phyloP scores from a whole-genome alignment of 2,888 invertebrate genomes.

The Callinectes sapidus region DNA sequence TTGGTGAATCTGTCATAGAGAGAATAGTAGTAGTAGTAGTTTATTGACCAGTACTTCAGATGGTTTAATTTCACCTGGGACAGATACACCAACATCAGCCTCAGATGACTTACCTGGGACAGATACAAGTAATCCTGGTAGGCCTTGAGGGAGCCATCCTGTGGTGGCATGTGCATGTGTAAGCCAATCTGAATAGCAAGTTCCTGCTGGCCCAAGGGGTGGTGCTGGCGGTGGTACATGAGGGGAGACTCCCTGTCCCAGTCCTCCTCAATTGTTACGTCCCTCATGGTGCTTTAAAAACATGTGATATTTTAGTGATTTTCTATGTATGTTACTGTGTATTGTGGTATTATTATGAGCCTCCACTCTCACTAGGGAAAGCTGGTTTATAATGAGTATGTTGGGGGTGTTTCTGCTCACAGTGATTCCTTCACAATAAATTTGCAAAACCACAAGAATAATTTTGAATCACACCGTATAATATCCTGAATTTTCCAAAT shows the following conservation, averaged over 20 bases:
- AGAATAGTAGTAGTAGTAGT: background rate
- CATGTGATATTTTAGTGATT: background rate
- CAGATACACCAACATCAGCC: background rate
- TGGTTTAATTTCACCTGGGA: too few species aligned
- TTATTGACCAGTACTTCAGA: too few species aligned
- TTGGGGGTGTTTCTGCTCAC: too few species aligned
- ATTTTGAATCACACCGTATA: background rate
- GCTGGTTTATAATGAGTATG: too few species aligned
- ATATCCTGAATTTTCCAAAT: background rate
- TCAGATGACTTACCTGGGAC: slow-evolving; percentile 82
- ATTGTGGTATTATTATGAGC: background rate
- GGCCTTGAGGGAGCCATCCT: slow-evolving; percentile 76
- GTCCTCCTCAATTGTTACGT: slow-evolving; percentile 74
- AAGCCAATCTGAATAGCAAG: slow-evolving; percentile 81
- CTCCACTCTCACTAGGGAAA: too few species aligned
- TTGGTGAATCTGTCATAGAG: slow-evolving; percentile 80
- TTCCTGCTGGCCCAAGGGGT: slow-evolving; percentile 83
- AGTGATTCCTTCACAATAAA: too few species aligned
- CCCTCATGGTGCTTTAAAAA: slow-evolving; percentile 56
- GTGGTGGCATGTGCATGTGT: slow-evolving; percentile 81
- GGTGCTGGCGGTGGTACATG: slow-evolving; percentile 90
- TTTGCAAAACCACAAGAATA: too few species aligned
- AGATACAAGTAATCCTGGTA: slow-evolving; percentile 86
- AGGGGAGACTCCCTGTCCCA: slow-evolving; percentile 79
- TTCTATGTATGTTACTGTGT: background rate